Percentiles rank a stretch among this genome's conserved stretches.
phyloP scores from a whole-genome alignment of 2,797 vertebrate genomes.

The Sebastes diploproa region DNA sequence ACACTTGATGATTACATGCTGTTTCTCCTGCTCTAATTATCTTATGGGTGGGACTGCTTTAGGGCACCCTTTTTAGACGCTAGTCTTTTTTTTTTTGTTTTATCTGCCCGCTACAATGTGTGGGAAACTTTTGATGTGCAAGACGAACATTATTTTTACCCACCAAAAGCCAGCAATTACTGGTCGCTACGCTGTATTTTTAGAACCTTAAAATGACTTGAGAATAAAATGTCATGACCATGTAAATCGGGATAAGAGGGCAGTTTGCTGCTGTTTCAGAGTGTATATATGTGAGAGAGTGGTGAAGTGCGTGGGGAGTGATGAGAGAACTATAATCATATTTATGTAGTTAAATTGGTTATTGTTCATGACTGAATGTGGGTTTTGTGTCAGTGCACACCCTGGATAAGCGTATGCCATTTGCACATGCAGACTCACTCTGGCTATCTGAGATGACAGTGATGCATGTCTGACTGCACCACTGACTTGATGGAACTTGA shows the following conservation, averaged over 20 bases:
- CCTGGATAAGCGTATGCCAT: background rate
- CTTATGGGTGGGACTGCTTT: constrained; percentile 34
- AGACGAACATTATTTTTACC: constrained; percentile 24
- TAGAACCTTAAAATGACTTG: background rate
- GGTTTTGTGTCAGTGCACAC: constrained; percentile 17
- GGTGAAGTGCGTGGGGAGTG: background rate
- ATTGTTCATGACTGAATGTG: constrained; percentile 57
- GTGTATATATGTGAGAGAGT: background rate
- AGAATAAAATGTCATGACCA: background rate
- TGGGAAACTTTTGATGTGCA: constrained; percentile 1
- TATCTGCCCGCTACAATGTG: background rate
- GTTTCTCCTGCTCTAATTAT: constrained; percentile 55
- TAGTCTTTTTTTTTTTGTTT: background rate
- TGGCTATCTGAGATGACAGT: constrained; percentile 40
- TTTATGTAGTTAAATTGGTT: constrained; percentile 55
- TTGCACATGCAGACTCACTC: background rate
- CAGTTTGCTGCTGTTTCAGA: background rate
- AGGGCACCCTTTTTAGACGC: constrained; percentile 14
- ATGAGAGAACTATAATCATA: constrained; percentile 25
- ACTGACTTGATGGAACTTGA: constrained; percentile 58
- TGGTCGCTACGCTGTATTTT: background rate
- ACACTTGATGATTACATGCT: constrained; percentile 34
- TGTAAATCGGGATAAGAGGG: background rate
- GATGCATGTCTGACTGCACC: constrained; percentile 45
- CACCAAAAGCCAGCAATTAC: constrained; percentile 4